Base-by-base conservation (phyloP, 2,113 vertebrate species). In the Mormoops blainvillei region DNA sequence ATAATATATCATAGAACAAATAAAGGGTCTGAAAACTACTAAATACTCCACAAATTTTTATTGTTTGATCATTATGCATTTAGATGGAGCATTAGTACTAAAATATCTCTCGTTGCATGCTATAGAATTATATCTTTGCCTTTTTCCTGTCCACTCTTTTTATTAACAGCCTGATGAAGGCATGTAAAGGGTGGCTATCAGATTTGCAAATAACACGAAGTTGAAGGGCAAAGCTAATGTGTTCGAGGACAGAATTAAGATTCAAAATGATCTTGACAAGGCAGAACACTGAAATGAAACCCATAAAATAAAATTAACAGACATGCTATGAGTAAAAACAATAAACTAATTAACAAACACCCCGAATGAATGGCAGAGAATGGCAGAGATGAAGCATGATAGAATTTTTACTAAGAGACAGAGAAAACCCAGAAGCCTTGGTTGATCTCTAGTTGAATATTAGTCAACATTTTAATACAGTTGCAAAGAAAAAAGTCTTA, bases 181-280 rank as follows among this genome's bases (percentile, higher is more conserved):
- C 67, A 81, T 80, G 14, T n/a, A 73, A 93, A 90, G 63, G 65
- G 24, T 36, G 71, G 43, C 41, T 81, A 97, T 88, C 87, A 92
- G 81, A 94, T 95, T 91, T 87, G 22, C 54, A 43, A 33, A 83
- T 91, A 89, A 68, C 68, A 4, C 52, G 45, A 67, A 77, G 18
- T 81, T 90, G 80, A 93, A 90, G 97, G 71, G 84, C 90, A 94
- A 81, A 65, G 56, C 81, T 94, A 95, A 94, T 88, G 15, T 77
- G n/a, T 82, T 36, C 8, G 63, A 85, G 52, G 78, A 96, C 61
- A 89, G 58, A 92, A 94, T 77, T 81, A 73, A 92, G 71, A 94
- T 85, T 94, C 84, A 71, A 87, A 96, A 74, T 80, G 33, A 88
- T 97, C 50, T 93, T 97, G 94, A 97, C 95, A 95, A 94, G 74